Evolutionary conservation across 2,113 vertebrate species (phyloP), one percentile per base, ranked within the genome.

Genomic region (Anoplopoma fimbria): DNA sequence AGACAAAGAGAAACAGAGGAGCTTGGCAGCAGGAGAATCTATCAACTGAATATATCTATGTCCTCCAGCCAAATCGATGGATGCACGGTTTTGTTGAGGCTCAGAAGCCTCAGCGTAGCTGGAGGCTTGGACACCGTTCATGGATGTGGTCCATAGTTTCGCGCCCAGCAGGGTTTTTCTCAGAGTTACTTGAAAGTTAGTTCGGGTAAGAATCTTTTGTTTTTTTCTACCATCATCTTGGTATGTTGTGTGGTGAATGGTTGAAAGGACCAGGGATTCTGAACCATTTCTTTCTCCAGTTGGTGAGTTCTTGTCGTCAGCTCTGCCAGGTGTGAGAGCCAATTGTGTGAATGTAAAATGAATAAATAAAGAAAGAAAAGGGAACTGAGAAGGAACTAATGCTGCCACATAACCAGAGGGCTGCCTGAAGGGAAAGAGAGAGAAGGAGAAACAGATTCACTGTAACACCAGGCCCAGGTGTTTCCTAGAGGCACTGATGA

Each of bases 61-160:
- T 82, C 69, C 36, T 69, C 10, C 75, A 74, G 74, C 55, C 69
- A 74, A 82, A 77, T 74, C 31, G 0, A 74, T 82, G 69, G 6
- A 34, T 69, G 53, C 60, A 60, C 77, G 42, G 65, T 60, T 65
- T 42, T 62, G 45, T 9, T 23, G 17, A 23, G 34, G 36, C 49
- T 63, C 31, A 27, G 58, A 15, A 64, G 82, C 9, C 49, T 19
- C 45, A 49, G 49, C 49, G 23, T 7, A 69, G 57, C 34, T 60
- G 9, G 3, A 25, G 40, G 23, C 8, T 77, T 68, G 60, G 60
- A 80, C 38, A 15, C 33, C 19, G 61, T 42, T 73, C 29, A 36
- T 81, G 77, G 83, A 51, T 31, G 9, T 23, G 33, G 33, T 53
- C 53, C 67, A 77, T 53, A 23, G 38, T 47, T 71, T 67, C 42